These are phyloP conservation scores for Anthophora plumipes DNA, from an alignment of 2,888 invertebrate species.

Conservation along the genomic window DNA sequence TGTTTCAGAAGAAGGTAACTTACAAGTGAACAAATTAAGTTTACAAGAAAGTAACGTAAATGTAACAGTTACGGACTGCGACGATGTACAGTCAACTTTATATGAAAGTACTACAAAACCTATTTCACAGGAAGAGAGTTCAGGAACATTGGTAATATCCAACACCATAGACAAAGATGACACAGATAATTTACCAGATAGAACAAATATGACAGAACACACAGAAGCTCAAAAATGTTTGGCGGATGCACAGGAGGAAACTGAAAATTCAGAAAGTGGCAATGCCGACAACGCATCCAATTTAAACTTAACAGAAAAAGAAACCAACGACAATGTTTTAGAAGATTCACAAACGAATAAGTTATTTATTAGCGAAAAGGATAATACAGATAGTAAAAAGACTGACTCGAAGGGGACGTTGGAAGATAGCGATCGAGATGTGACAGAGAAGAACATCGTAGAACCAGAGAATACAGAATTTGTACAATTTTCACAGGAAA, in stretches of 20 bases:
- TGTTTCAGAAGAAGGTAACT: conserved; percentile 29
- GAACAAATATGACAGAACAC: conserved; percentile 3
- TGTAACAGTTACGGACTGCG: neutral
- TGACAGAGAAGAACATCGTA: conserved; percentile 51
- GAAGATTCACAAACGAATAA: conserved; percentile 24
- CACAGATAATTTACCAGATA: neutral
- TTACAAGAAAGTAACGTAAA: conserved; percentile 24
- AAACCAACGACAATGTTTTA: conserved; percentile 1
- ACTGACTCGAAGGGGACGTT: conserved; percentile 35
- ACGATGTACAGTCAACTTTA: conserved; percentile 10
- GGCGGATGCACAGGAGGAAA: neutral
- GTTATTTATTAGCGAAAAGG: conserved; percentile 20
- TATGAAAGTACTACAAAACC: conserved; percentile 15
- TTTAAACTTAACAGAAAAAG: conserved; percentile 17
- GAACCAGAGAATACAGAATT: conserved; percentile 82
- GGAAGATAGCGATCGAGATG: conserved; percentile 47
- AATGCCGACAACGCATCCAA: neutral
- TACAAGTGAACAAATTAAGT: conserved; percentile 1
- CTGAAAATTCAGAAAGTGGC: neutral
- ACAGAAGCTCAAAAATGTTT: conserved; percentile 23
- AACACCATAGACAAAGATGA: conserved; percentile 14
- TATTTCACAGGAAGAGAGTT: conserved; percentile 35
- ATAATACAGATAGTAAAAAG: conserved; percentile 35
- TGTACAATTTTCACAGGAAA: conserved; percentile 81
- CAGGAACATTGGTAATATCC: conserved; percentile 5